phyloP scores from a whole-genome alignment of 2,113 vertebrate genomes.

The Vidua chalybeata region DNA sequence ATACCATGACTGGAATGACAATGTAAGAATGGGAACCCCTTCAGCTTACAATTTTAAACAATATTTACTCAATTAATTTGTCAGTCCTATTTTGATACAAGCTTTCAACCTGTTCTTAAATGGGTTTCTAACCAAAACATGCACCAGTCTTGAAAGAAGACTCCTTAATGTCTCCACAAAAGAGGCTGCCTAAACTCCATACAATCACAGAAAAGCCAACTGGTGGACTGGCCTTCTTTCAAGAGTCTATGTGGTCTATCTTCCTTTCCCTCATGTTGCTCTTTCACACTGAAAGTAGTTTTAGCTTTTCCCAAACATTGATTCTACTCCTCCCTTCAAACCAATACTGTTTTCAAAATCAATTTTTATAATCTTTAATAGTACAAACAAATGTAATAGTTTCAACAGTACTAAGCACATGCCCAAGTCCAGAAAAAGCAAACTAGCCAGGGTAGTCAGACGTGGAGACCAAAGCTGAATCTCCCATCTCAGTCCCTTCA shows the following conservation, averaged over 20 bases:
- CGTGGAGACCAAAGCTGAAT: neutral
- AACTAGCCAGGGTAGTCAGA: neutral
- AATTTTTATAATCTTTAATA: neutral
- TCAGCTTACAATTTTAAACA: neutral
- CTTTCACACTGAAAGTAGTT: neutral
- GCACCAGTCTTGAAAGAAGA: neutral
- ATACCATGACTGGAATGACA: neutral
- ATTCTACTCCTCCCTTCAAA: neutral
- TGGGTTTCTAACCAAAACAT: neutral
- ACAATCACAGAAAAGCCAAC: neutral
- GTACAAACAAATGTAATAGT: neutral
- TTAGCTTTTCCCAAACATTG: neutral
- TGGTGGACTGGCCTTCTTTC: neutral
- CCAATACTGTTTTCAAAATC: neutral
- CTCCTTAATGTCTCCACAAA: neutral
- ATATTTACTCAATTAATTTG: neutral
- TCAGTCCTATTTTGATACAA: neutral
- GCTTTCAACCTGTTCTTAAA: neutral
- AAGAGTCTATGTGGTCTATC: neutral
- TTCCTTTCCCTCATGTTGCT: neutral
- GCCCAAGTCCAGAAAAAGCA: neutral
- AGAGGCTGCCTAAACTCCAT: neutral
- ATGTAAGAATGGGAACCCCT: neutral
- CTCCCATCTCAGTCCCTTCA: neutral
- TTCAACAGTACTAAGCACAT: fast-evolving